Evolutionary conservation across 2,797 vertebrate species (phyloP), one percentile per base, ranked within the genome.

Genomic region (Anas georgica): DNA sequence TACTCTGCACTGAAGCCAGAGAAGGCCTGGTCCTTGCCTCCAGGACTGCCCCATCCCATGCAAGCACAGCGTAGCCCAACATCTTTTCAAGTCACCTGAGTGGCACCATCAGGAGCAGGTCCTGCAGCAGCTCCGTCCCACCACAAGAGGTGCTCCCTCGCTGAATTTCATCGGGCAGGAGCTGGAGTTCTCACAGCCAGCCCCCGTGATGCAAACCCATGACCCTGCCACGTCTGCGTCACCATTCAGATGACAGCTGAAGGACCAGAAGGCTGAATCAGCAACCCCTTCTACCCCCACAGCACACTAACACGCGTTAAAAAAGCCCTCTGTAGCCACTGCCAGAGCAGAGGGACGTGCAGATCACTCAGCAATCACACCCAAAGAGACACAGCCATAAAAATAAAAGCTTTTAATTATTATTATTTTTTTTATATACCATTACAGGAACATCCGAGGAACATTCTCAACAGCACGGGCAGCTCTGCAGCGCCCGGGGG

Each of bases 321-420:
- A 78, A 92, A 46, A 31, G 45, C 46, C 60, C 41, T 68, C 31
- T 1, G 1, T 3, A 20, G 67, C 29, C 41, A 41, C 46, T 35
- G 37, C 29, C 26, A 78, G 25, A 70, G 33, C 59, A 62, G 76
- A 83, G 17, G 45, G 62, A 58, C 0, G 4, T 17, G 13, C 60
- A 46, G 56, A 28, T 10, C 25, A 3, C 50, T 73, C 73, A 23
- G 37, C 22, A 87, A 81, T 33, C 76, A 77, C 0, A 2, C 46
- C 66, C 93, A 52, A 91, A 39, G 39, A 94, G 76, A 79, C 95
- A 88, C 94, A 80, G 91, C 84, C 96, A 79, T 97, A 98, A 98
- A 98, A 98, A 98, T 98, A 98, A 98, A 98, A 97, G 97, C 94
- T 96, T 98, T 98, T 98, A 97, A 96, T 96, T 97, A 95, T 95